Conservation (phyloP, 2,888 invertebrate genomes). For the Mimumesa dahlbomi region DNA sequence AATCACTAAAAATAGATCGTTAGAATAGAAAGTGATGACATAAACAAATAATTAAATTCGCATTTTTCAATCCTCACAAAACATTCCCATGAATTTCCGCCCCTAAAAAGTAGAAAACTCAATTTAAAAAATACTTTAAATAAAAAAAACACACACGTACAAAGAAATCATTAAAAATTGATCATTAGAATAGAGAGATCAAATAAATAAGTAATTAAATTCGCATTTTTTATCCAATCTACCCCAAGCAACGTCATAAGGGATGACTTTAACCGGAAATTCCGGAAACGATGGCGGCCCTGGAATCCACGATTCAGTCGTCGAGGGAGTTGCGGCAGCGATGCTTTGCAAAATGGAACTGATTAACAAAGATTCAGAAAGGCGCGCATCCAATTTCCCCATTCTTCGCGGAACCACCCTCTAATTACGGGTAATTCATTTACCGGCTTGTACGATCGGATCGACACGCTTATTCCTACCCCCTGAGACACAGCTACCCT, state of each 20-base stretch:
- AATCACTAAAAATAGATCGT: no score
- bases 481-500: constrained; percentile 29
- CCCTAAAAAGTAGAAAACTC: no score
- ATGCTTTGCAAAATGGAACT: constrained; percentile 73
- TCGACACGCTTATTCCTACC: constrained; percentile 49
- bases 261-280: constrained; percentile 20
- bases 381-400: constrained; percentile 66
- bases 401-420: constrained; percentile 54
- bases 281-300: constrained; percentile 54
- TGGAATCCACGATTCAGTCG: constrained; percentile 62
- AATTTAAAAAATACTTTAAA: no score
- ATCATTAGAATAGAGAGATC: no score
- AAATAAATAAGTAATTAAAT: no score
- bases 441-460: constrained; percentile 46
- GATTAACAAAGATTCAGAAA: constrained; percentile 75
- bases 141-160: no score
- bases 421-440: constrained; percentile 54
- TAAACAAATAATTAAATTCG: no score
- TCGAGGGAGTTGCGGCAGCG: constrained; percentile 66
- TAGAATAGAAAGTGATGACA: no score
- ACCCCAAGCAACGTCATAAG: neutral
- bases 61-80: no score
- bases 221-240: no score
- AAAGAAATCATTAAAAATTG: no score
- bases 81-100: no score